A percentile compares a stretch with the other conserved stretches of the same genome.
These are phyloP conservation scores for Taeniopygia guttata DNA, from an alignment of 2,797 vertebrate genomes.

Conservation along the genomic window DNA sequence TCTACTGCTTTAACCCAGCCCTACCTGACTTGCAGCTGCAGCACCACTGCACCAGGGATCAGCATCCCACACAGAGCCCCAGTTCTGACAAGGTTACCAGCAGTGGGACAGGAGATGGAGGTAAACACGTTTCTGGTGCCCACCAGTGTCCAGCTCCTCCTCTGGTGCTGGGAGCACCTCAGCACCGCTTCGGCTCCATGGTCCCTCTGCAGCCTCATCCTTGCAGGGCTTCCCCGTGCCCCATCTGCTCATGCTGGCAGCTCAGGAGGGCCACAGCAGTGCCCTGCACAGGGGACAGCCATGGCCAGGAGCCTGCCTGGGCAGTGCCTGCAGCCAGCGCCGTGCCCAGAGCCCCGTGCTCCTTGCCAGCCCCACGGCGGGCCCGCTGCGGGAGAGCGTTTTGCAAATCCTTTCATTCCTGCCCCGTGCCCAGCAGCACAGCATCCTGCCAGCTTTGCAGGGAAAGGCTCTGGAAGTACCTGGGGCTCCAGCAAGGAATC, in stretches of 20 bases:
- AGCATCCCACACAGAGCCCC: neutral
- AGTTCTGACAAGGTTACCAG: too few relatives aligned
- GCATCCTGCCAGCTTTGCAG: neutral
- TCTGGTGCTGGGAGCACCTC: neutral
- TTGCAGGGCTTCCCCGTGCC: rapidly evolving
- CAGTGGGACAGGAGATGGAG: neutral
- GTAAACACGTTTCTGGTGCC: neutral
- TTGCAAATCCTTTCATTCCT: conserved; percentile 18
- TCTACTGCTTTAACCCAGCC: neutral
- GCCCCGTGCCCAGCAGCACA: neutral
- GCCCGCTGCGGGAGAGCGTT: neutral
- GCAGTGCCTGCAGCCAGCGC: neutral
- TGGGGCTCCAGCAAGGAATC: neutral
- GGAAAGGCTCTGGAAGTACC: neutral
- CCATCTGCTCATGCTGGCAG: rapidly evolving
- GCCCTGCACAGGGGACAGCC: neutral
- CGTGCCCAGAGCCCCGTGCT: rapidly evolving
- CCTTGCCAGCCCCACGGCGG: neutral
- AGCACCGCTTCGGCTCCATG: rapidly evolving
- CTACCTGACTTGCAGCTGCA: neutral
- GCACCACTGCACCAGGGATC: neutral
- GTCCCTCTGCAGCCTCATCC: rapidly evolving
- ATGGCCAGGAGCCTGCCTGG: neutral
- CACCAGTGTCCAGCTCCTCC: neutral
- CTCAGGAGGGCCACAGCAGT: neutral